phyloP scores from a whole-genome alignment of 2,797 vertebrate genomes.

The Halcyon leucocephala region DNA sequence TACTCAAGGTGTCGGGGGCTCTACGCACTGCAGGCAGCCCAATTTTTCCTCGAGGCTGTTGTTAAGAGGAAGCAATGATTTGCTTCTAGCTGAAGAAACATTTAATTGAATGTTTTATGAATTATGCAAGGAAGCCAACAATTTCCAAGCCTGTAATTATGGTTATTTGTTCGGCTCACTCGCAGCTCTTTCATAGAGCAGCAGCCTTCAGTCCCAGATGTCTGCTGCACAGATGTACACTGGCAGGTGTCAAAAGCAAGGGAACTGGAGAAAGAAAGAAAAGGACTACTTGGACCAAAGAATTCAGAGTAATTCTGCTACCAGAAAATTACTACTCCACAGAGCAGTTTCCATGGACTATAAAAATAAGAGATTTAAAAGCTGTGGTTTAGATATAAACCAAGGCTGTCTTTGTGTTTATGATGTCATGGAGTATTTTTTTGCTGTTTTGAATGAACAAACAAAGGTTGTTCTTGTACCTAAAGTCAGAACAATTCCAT shows the following conservation, averaged over 20 bases:
- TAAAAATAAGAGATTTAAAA: background rate
- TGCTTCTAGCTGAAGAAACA: background rate
- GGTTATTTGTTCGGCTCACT: background rate
- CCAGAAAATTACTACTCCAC: background rate
- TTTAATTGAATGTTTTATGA: slow-evolving; percentile 7
- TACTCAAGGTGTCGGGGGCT: background rate
- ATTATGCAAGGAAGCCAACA: background rate
- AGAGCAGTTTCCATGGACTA: background rate
- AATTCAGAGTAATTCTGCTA: background rate
- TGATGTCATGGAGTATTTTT: background rate
- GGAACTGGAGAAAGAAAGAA: background rate
- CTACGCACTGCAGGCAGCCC: background rate
- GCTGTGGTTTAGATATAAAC: background rate
- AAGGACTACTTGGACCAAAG: background rate
- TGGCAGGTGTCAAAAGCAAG: background rate
- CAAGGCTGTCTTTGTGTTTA: background rate
- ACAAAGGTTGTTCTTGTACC: background rate
- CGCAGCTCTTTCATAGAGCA: background rate
- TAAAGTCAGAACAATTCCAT: background rate
- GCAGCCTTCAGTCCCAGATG: background rate
- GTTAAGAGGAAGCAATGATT: background rate
- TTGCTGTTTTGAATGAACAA: background rate
- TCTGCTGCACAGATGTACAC: background rate
- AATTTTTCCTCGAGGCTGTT: background rate
- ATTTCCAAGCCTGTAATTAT: slow-evolving; percentile 1